Conservation (phyloP, 2,113 vertebrate species). For the Oreochromis niloticus region DNA sequence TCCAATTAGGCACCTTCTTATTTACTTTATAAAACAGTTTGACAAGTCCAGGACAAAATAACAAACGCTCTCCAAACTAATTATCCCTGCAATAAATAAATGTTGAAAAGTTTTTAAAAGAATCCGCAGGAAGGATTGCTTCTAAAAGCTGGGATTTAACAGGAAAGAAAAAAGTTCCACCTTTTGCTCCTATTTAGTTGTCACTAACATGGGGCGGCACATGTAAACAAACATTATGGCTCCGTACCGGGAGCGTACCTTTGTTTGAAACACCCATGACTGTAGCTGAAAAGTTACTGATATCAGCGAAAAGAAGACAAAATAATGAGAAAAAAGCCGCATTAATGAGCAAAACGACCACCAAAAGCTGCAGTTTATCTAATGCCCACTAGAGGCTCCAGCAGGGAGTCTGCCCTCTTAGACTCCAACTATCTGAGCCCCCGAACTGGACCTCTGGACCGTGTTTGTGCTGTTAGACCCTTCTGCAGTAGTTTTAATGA, state of each 20-base stretch:
- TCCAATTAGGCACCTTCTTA: conserved; percentile 33
- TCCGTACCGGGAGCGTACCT: background rate
- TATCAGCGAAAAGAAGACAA: background rate
- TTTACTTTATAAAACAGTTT: conserved; percentile 10
- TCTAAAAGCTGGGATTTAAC: background rate
- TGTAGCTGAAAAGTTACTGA: background rate
- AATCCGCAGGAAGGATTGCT: background rate
- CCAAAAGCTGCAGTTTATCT: background rate
- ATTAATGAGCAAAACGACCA: background rate
- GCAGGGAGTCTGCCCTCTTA: background rate
- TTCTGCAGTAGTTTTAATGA: background rate
- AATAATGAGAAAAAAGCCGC: background rate
- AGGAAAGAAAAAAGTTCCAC: background rate
- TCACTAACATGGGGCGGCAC: background rate
- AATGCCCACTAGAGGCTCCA: background rate
- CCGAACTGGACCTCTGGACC: background rate
- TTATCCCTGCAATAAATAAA: conserved; percentile 5
- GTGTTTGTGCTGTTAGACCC: background rate
- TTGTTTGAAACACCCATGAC: background rate
- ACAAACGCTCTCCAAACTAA: background rate
- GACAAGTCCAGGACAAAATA: background rate
- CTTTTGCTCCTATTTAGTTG: background rate
- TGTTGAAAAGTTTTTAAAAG: background rate
- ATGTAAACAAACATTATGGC: background rate
- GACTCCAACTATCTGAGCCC: background rate